Evolutionary conservation across 2,888 invertebrate genomes (phyloP).

Genomic region (Zootermopsis nevadensis): DNA sequence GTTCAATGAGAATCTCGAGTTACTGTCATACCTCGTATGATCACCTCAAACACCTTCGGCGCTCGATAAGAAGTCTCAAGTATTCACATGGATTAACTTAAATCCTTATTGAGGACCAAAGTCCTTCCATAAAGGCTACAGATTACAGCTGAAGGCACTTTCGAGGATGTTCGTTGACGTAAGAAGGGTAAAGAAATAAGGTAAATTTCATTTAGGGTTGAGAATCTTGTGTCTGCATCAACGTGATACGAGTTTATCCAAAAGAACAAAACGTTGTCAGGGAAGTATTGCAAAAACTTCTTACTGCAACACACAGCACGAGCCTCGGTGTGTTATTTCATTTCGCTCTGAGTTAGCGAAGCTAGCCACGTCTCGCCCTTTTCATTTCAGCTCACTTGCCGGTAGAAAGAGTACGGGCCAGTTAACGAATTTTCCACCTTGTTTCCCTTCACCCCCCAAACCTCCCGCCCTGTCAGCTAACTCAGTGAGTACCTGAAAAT

Average conservation of each 20-base stretch:
- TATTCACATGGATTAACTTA: no score
- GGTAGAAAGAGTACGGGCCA: slow-evolving; percentile 7
- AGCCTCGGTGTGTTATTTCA: slow-evolving; percentile 11
- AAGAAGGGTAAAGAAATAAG: neutral
- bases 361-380: slow-evolving; percentile 42
- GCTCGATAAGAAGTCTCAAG: no score
- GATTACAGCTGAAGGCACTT: neutral
- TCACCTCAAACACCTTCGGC: no score
- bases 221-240: neutral
- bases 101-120: no score
- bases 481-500: slow-evolving; percentile 26
- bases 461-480: neutral
- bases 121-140: no score
- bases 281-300: neutral
- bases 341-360: slow-evolving; percentile 14
- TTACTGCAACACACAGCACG: neutral
- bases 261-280: neutral
- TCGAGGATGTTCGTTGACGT: no score
- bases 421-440: slow-evolving; percentile 49
- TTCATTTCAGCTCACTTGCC: slow-evolving; percentile 42
- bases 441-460: slow-evolving; percentile 26
- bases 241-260: neutral
- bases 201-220: neutral
- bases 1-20: no score
- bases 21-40: no score